These are phyloP conservation scores for Pachyramphus minor DNA, from an alignment of 2,113 vertebrate species.

Conservation along the genomic window DNA sequence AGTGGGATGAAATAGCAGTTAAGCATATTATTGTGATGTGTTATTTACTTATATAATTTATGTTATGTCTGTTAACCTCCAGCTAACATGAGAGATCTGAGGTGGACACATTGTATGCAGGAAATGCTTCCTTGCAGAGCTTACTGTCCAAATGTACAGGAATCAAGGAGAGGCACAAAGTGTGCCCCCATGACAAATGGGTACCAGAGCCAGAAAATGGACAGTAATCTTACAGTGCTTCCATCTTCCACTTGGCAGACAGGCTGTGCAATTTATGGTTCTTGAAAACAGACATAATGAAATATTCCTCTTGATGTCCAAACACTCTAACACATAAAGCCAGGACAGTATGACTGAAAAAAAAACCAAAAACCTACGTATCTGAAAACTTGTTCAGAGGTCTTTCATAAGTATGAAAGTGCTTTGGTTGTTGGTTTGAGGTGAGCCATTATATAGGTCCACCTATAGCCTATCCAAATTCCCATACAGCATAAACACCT, in stretches of 20 bases:
- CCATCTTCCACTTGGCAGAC: neutral
- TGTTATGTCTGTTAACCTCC: neutral
- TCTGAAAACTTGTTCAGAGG: neutral
- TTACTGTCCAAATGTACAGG: neutral
- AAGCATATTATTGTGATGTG: neutral
- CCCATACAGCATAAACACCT: neutral
- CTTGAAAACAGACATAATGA: neutral
- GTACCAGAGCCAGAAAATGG: neutral
- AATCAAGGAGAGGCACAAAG: neutral
- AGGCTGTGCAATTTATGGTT: neutral
- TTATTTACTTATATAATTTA: neutral
- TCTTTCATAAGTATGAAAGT: neutral
- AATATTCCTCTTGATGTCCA: neutral
- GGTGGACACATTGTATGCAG: rapidly evolving
- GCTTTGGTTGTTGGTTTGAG: neutral
- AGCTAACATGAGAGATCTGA: neutral
- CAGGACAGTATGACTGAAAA: neutral
- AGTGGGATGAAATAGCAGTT: neutral
- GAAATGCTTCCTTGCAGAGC: neutral
- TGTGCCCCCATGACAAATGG: neutral
- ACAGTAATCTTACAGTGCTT: neutral
- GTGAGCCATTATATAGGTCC: neutral
- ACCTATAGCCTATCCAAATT: neutral
- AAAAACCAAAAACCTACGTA: neutral
- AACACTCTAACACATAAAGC: neutral